phyloP scores from a whole-genome alignment of 2,797 vertebrate genomes.

The Sebastes ruberrimus region DNA sequence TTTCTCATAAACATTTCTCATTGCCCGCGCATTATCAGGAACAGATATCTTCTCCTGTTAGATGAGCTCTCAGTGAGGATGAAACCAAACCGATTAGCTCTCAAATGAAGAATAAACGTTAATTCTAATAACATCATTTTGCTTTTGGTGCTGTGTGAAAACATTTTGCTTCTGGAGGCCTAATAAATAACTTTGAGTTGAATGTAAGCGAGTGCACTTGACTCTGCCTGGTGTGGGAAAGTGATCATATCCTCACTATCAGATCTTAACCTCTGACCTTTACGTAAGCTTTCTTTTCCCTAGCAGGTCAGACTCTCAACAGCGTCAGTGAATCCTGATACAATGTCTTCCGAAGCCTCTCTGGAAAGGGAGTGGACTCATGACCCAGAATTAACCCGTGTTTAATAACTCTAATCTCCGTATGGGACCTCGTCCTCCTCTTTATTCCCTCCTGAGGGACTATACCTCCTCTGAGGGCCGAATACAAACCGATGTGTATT shows the following conservation, averaged over 20 bases:
- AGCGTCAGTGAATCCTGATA: constrained; percentile 27
- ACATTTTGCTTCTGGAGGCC: background rate
- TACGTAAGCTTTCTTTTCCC: background rate
- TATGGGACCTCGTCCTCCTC: constrained; percentile 34
- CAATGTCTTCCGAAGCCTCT: constrained; percentile 24
- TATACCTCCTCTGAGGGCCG: constrained; percentile 35
- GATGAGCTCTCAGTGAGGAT: constrained; percentile 3
- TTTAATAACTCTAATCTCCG: constrained; percentile 44
- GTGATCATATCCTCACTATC: constrained; percentile 10
- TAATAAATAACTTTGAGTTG: background rate
- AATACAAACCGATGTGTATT: constrained; percentile 65
- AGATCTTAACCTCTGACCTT: constrained; percentile 36
- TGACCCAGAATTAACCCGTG: constrained; percentile 45
- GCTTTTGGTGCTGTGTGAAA: background rate
- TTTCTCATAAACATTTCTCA: background rate
- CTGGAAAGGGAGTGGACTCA: constrained; percentile 23
- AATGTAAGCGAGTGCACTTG: background rate
- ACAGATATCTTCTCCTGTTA: constrained; percentile 13
- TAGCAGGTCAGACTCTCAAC: constrained; percentile 5
- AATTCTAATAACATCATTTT: background rate
- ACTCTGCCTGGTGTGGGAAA: background rate
- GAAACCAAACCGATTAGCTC: constrained; percentile 12
- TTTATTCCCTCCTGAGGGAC: constrained; percentile 22
- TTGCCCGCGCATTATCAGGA: constrained; percentile 3
- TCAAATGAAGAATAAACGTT: background rate